Conservation (phyloP, 2,888 invertebrate genomes). For the Melikaiella ostensackeni region DNA sequence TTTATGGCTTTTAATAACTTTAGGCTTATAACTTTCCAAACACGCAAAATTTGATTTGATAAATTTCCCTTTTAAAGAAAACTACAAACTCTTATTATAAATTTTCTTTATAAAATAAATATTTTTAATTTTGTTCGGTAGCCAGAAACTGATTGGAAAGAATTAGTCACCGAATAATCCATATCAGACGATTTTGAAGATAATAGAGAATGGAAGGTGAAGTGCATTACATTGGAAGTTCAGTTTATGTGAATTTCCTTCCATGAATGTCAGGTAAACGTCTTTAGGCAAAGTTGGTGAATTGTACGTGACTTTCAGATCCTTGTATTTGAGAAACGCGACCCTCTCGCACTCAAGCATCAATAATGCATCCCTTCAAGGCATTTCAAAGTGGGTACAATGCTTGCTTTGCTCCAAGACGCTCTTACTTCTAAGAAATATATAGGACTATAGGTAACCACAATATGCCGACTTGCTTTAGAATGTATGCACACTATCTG, state of each 20-base stretch:
- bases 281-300: constrained; percentile 1
- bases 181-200: background rate
- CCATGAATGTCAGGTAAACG: constrained; percentile 5
- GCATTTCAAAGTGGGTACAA: constrained; percentile 28
- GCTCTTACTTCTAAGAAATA: constrained; percentile 11
- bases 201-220: background rate
- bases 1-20: too few relatives aligned
- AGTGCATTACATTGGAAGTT: constrained; percentile 1
- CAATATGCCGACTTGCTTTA: constrained; percentile 6
- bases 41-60: background rate
- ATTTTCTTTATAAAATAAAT: background rate
- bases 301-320: constrained; percentile 31
- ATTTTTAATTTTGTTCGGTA: background rate
- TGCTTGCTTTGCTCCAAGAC: constrained; percentile 2
- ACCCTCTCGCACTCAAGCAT: constrained; percentile 25
- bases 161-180: background rate
- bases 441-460: background rate
- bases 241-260: constrained; percentile 15
- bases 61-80: background rate
- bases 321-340: constrained; percentile 20
- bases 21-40: too few relatives aligned
- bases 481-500: constrained; percentile 11
- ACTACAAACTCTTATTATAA: background rate
- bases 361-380: constrained; percentile 37
- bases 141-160: background rate